Conservation (phyloP, 2,888 invertebrate species). For the Alsophila aescularia region DNA sequence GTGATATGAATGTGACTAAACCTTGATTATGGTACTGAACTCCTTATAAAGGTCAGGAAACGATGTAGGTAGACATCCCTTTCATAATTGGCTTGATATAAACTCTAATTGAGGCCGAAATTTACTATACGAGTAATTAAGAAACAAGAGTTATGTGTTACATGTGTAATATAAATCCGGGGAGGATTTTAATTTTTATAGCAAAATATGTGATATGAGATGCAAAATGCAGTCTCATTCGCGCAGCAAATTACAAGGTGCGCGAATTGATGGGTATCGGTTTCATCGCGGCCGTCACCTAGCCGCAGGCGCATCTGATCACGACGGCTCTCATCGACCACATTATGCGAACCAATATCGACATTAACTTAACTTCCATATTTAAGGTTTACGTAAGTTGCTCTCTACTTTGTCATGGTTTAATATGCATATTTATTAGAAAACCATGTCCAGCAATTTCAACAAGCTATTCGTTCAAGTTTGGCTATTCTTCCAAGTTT, state of each 20-base stretch:
- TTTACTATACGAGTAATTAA: slow-evolving; percentile 49
- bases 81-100: slow-evolving; percentile 55
- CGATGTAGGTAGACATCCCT: slow-evolving; percentile 58
- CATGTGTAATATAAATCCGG: slow-evolving; percentile 29
- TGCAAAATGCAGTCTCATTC: slow-evolving; percentile 48
- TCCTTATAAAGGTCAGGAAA: slow-evolving; percentile 77
- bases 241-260: slow-evolving; percentile 67
- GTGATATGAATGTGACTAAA: slow-evolving; percentile 84
- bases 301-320: slow-evolving; percentile 70
- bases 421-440: slow-evolving; percentile 12
- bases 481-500: slow-evolving; percentile 20
- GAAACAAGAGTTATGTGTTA: slow-evolving; percentile 42
- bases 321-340: slow-evolving; percentile 61
- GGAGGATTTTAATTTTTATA: slow-evolving; percentile 24
- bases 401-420: slow-evolving; percentile 22
- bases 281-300: slow-evolving; percentile 70
- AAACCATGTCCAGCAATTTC: not conserved
- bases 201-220: slow-evolving; percentile 40
- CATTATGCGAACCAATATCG: slow-evolving; percentile 69
- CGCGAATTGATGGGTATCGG: slow-evolving; percentile 65
- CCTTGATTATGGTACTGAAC: slow-evolving; percentile 83
- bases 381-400: slow-evolving; percentile 35
- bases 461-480: slow-evolving; percentile 12
- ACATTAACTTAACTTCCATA: slow-evolving; percentile 60
- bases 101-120: slow-evolving; percentile 47